Conservation (phyloP, 2,888 invertebrate species). For the Hemithea aestivaria region DNA sequence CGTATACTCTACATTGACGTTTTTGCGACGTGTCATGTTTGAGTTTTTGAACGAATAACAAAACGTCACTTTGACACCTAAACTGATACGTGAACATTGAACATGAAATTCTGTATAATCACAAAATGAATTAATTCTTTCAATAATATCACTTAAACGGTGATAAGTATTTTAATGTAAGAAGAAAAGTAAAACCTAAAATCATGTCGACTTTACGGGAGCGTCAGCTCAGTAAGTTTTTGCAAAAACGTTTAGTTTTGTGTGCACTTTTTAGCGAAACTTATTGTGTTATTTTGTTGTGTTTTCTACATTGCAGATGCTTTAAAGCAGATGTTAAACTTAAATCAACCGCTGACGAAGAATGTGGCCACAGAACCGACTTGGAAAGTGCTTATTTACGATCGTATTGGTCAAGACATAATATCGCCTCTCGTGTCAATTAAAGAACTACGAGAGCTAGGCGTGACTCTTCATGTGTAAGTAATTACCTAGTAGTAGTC, state of each 20-base stretch:
- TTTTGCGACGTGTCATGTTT: conserved; percentile 18
- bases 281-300: neutral
- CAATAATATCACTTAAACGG: conserved; percentile 5
- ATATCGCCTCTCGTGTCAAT: conserved; percentile 98
- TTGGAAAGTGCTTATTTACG: conserved; percentile 98
- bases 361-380: conserved; percentile 90
- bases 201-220: conserved; percentile 84
- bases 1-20: conserved; percentile 13
- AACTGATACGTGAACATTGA: conserved; percentile 6
- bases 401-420: conserved; percentile 97
- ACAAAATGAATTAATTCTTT: conserved; percentile 8
- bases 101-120: conserved; percentile 3
- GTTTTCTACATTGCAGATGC: conserved; percentile 82
- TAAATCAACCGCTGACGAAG: conserved; percentile 90
- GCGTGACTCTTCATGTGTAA: conserved; percentile 98
- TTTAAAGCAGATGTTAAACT: conserved; percentile 96
- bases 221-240: conserved; percentile 83
- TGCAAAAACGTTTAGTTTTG: conserved; percentile 2
- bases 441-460: conserved; percentile 95
- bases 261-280: conserved; percentile 10
- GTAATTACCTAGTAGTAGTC: too few relatives aligned
- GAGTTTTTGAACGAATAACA: conserved; percentile 15
- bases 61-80: conserved; percentile 10
- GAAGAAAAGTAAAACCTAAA: conserved; percentile 24
- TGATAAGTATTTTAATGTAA: conserved; percentile 21